Conservation (phyloP, 2,797 vertebrate genomes). For the Falco columbarius region DNA sequence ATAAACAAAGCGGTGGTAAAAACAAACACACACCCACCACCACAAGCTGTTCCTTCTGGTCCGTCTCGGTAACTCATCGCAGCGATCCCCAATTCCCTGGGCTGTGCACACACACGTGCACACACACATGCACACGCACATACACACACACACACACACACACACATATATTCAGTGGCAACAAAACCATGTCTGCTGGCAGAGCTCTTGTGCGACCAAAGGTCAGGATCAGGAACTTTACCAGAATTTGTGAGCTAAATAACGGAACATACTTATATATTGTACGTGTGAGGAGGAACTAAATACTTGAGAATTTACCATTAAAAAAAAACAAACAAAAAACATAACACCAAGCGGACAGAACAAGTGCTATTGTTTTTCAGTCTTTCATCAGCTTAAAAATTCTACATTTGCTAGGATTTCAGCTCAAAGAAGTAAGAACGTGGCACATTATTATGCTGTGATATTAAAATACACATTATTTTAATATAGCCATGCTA, state of each 20-base stretch:
- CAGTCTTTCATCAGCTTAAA: not conserved
- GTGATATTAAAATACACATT: not conserved
- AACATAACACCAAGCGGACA: not conserved
- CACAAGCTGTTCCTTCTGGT: not conserved
- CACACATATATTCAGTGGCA: not conserved
- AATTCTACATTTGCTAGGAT: not conserved
- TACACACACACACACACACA: not conserved
- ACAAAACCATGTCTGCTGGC: not conserved
- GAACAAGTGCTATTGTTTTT: not conserved
- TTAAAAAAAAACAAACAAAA: not conserved
- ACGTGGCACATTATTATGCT: not conserved
- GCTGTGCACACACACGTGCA: not conserved
- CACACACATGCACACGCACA: not conserved
- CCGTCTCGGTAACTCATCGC: not conserved
- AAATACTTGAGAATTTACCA: not conserved
- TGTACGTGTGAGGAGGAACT: not conserved
- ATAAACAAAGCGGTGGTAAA: not conserved
- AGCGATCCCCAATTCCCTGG: not conserved
- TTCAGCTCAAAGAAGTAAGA: not conserved
- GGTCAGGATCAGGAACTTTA: not conserved
- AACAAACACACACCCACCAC: not conserved
- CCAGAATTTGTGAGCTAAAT: not conserved
- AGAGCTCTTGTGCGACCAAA: not conserved
- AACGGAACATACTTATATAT: not conserved
- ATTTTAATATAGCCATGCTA: not conserved